Conservation (phyloP, 2,888 invertebrate genomes). For the Heliconius charithonia region DNA sequence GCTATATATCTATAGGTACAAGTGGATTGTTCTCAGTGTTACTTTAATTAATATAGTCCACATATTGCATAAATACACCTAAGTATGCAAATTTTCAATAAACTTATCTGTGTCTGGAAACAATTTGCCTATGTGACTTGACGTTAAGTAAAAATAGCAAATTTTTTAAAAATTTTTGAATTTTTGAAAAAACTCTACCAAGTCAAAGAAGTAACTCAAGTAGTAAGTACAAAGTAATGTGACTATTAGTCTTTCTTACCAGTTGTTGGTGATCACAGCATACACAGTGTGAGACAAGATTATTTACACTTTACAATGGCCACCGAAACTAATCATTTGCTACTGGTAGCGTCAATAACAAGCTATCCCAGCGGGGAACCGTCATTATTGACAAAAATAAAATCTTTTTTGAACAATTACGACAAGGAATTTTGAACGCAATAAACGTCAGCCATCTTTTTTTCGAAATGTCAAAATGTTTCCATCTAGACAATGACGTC, state of each 20-base stretch:
- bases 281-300: constrained; percentile 60
- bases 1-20: background rate
- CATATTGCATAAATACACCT: background rate
- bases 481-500: constrained; percentile 61
- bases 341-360: constrained; percentile 74
- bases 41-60: background rate
- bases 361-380: constrained; percentile 66
- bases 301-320: constrained; percentile 76
- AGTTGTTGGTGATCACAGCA: constrained; percentile 52
- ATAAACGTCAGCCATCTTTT: constrained; percentile 57
- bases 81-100: background rate
- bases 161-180: background rate
- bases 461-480: constrained; percentile 72
- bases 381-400: constrained; percentile 59
- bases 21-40: background rate
- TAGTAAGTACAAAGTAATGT: constrained; percentile 24
- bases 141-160: background rate
- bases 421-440: constrained; percentile 64
- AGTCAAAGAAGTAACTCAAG: constrained; percentile 18
- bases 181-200: too few species aligned
- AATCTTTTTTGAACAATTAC: constrained; percentile 75
- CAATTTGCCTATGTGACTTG: too few species aligned
- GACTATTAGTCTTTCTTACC: constrained; percentile 17
- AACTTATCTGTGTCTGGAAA: too few species aligned
- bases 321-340: constrained; percentile 80